Base-by-base conservation (phyloP, 2,113 vertebrate genomes). In the Neotragus pygmaeus region DNA sequence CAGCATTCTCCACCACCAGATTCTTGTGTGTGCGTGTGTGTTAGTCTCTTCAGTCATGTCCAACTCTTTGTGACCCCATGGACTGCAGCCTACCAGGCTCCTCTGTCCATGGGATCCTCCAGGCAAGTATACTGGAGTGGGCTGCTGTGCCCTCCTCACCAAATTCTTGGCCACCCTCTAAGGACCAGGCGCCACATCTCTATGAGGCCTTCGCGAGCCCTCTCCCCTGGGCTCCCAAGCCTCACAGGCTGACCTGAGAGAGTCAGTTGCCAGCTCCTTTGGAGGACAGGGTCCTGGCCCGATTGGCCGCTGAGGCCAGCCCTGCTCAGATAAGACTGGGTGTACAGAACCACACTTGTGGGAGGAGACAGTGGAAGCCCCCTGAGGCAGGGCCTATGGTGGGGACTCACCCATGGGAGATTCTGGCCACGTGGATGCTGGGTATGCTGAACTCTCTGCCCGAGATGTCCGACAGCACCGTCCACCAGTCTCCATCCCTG, bases 401-500 rank as follows among this genome's bases (percentile, higher is more conserved):
- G 27, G 30, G 45, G 66, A 92, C 98, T 98, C 97, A 99, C 99
- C 98, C 96, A 39, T 99, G 97, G 77, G 98, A 99, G 86, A 99
- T 98, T 95, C 98, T 99, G 97, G 99, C 99, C 19, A 99, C 98
- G 0, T 99, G 99, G 94, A 95, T 97, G 77, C 98, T 99, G 96
- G 99, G 99, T 39, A 99, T 21, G 28, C 97, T 99, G 96, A 98
- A 98, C 57, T 99, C 98, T 36, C 83, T 85, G 60, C 99, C 99
- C 0, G 99, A 99, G 75, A 88, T 97, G 30, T 98, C 19, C 0
- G 99, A 99, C 0, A 83, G 98, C 95, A 99, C 99, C 28, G 98
- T 98, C 98, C 99, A 98, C 98, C 99, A 99, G 27, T 99, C 99
- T 0, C 99, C 99, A 0, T 99, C 98, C 51, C 99, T 99, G 97